phyloP scores from a whole-genome alignment of 2,797 vertebrate species.

The Esox lucius region DNA sequence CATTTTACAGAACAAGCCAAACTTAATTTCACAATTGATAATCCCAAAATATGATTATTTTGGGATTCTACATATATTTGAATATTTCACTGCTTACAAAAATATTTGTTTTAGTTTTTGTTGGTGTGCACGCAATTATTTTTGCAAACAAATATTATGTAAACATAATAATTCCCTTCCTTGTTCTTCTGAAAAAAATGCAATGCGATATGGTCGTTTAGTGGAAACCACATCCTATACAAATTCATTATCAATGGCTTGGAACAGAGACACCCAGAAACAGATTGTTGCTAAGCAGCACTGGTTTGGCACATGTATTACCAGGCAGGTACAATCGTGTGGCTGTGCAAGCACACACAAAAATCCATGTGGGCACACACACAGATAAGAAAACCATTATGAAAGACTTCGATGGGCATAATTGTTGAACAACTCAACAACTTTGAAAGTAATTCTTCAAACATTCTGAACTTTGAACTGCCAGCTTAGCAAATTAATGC shows the following conservation, averaged over 20 bases:
- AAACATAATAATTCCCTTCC: neutral
- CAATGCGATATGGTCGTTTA: slow-evolving; percentile 18
- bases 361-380: slow-evolving; percentile 1
- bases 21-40: no score
- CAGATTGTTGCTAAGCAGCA: slow-evolving; percentile 70
- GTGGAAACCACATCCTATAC: slow-evolving; percentile 54
- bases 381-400: neutral
- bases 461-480: neutral
- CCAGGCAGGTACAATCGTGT: slow-evolving; percentile 41
- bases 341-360: slow-evolving; percentile 13
- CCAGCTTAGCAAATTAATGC: neutral
- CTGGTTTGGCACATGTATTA: slow-evolving; percentile 53
- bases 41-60: no score
- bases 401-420: neutral
- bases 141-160: no score
- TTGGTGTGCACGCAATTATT: no score
- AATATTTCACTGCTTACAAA: no score
- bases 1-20: no score
- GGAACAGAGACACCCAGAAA: slow-evolving; percentile 49
- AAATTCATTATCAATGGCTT: slow-evolving; percentile 64
- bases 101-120: no score
- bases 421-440: neutral
- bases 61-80: no score
- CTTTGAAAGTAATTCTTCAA: slow-evolving; percentile 12
- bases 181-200: slow-evolving; percentile 16